Evolutionary conservation across 2,888 invertebrate genomes (phyloP).

Genomic region (Metopia argyrocephala): DNA sequence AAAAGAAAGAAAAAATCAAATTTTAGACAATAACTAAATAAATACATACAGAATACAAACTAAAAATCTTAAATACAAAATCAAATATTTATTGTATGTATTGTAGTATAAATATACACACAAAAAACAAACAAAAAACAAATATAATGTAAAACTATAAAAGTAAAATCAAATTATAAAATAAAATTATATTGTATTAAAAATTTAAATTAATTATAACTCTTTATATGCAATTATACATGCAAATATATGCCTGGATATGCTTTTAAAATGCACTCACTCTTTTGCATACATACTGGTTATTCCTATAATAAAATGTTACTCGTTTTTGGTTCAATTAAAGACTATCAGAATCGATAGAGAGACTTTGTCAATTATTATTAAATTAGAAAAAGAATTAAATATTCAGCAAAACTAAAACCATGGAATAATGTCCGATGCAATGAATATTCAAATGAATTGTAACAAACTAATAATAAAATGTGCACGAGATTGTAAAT

Average conservation of each 20-base stretch:
- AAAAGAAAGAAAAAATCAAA: conserved; percentile 53
- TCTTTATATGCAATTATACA: not conserved
- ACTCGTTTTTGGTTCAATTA: no score
- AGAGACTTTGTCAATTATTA: no score
- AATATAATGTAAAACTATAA: not conserved
- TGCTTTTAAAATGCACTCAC: not conserved
- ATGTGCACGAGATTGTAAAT: no score
- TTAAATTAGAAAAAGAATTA: no score
- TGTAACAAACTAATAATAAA: no score
- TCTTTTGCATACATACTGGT: not conserved
- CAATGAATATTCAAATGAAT: no score
- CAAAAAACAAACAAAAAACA: not conserved
- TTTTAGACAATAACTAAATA: conserved; percentile 66
- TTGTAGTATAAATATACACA: not conserved
- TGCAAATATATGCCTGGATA: not conserved
- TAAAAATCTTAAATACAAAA: conserved; percentile 66
- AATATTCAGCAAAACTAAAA: no score
- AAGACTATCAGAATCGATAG: no score
- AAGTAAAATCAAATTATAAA: no score
- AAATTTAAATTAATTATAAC: not conserved
- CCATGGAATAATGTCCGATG: no score
- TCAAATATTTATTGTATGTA: not conserved
- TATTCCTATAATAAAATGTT: no score
- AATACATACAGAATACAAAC: conserved; percentile 44
- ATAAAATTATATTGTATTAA: not conserved